Evolutionary conservation across 2,888 invertebrate species (phyloP), one percentile per base, ranked within the genome.

Genomic region (Theodoxus fluviatilis): DNA sequence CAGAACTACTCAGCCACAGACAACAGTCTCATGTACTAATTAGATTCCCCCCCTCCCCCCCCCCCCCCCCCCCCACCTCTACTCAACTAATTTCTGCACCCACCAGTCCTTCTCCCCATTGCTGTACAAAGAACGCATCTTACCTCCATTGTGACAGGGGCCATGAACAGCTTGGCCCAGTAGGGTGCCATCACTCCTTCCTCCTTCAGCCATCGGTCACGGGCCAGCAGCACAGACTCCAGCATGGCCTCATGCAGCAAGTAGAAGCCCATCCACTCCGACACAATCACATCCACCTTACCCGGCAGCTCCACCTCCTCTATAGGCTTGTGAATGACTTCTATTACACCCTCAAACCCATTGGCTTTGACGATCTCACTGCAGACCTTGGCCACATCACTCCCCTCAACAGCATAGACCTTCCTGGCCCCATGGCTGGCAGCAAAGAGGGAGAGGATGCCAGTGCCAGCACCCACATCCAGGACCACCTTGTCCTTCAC

Each of bases 401-500:
- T 85, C 2, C 84, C 85, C 73, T 87, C 87, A 3, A 86, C 78
- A 31, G 85, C 86, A 73, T 81, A 86, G 0, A 87, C 85, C 71
- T 79, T 79, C 55, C 78, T 81, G 4, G 86, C 87, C 22, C 86
- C 86, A 59, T n/a, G n/a, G 84, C 83, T 59, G 76, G 85, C 87
- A 25, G 84, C 85, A 78, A 86, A 85, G 59, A 86, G 70, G 0
- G 85, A 84, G 57, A 87, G 74, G 61, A 87, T 83, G 3, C 86
- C 87, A 22, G 84, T 83, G 7, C 87, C 87, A 7, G 85, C 84
- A 6, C 86, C 87, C 9, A 87, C 85, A 78, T 87, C 86, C 89
- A 96, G 90, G 0, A 87, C 85, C 37, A 83, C 74, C 71, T 86
- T 87, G 59, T 79, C 82, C 49, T 79, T 74, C 43, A 87, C 79